Evolutionary conservation across 2,888 invertebrate genomes (phyloP).

Genomic region (Molorchus minor): DNA sequence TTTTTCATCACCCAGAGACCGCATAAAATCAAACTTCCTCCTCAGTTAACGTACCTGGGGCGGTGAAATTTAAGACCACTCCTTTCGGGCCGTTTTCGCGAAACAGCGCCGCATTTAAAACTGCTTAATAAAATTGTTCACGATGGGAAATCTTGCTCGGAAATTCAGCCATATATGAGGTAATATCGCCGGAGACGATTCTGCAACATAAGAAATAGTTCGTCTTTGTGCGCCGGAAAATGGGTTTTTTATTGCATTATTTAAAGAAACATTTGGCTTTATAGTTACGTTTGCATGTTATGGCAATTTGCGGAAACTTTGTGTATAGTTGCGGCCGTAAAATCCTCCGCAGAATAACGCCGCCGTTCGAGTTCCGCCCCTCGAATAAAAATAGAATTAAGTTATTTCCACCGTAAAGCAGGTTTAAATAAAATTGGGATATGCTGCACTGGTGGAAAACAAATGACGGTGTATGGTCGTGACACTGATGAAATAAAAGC

Average conservation of each 20-base stretch:
- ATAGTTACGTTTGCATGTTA: conserved; percentile 43
- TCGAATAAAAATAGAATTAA: conserved; percentile 41
- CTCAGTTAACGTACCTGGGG: too few species aligned
- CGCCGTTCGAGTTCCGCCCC: conserved; percentile 18
- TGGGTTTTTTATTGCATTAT: conserved; percentile 48
- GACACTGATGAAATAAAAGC: conserved; percentile 40
- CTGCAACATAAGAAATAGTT: conserved; percentile 34
- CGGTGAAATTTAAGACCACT: background rate
- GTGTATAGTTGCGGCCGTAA: conserved; percentile 25
- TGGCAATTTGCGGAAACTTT: conserved; percentile 43
- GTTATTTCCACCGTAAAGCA: conserved; percentile 42
- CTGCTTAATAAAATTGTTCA: conserved; percentile 21
- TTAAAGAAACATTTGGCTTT: conserved; percentile 44
- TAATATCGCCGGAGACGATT: conserved; percentile 28
- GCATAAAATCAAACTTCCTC: too few species aligned
- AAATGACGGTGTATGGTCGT: conserved; percentile 50
- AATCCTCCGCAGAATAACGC: conserved; percentile 14
- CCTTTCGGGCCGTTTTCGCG: background rate
- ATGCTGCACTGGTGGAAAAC: conserved; percentile 42
- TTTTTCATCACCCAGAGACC: too few species aligned
- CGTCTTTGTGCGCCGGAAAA: conserved; percentile 42
- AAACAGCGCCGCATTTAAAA: conserved; percentile 9
- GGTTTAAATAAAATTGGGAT: conserved; percentile 48
- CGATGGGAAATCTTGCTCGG: conserved; percentile 13
- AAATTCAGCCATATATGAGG: conserved; percentile 21